Percentiles rank a stretch among this genome's conserved stretches.
Evolutionary conservation across 2,888 invertebrate genomes (phyloP).

Genomic region (Ormyrus labotus): DNA sequence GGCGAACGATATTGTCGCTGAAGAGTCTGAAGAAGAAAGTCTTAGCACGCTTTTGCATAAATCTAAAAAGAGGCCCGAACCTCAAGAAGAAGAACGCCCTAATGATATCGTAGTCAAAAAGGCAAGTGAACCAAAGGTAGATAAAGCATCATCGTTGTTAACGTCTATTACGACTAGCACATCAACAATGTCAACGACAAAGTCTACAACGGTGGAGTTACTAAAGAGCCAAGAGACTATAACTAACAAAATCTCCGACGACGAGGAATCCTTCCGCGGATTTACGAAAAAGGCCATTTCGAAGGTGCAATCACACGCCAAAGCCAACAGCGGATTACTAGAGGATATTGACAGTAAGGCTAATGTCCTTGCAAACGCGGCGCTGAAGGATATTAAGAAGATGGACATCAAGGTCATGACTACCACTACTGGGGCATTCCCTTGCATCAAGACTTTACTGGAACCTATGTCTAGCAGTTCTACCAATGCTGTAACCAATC

Average conservation of each 20-base stretch:
- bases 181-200: neutral
- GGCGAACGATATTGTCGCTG: neutral
- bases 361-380: constrained; percentile 13
- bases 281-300: constrained; percentile 70
- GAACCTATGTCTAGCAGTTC: neutral
- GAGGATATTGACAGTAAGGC: constrained; percentile 51
- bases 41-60: constrained; percentile 78
- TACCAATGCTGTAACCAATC: constrained; percentile 16
- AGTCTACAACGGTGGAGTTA: constrained; percentile 20
- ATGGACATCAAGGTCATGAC: constrained; percentile 32
- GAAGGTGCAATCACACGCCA: constrained; percentile 66
- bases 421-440: neutral
- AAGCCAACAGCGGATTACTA: constrained; percentile 61
- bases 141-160: neutral
- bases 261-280: constrained; percentile 76
- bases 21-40: constrained; percentile 82
- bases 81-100: constrained; percentile 44
- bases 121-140: neutral
- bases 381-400: constrained; percentile 53
- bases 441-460: constrained; percentile 24
- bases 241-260: constrained; percentile 73
- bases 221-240: constrained; percentile 27
- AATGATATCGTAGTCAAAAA: constrained; percentile 10
- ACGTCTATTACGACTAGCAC: neutral
- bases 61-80: constrained; percentile 62